phyloP scores from a whole-genome alignment of 1,140 invertebrate species.

The Bombus pascuorum region DNA sequence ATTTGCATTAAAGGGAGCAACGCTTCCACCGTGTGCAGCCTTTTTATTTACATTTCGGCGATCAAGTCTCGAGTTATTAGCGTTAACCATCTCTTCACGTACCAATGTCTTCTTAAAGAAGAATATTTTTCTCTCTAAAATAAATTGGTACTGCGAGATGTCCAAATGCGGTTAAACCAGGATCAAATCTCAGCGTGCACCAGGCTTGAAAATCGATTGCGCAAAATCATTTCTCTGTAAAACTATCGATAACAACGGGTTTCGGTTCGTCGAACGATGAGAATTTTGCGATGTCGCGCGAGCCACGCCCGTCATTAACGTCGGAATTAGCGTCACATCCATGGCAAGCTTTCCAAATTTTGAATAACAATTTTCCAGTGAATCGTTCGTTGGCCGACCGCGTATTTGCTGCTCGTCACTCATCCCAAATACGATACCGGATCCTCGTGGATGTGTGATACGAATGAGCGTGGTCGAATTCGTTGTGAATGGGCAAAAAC shows the following conservation, averaged over 20 bases:
- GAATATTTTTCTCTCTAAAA: not conserved
- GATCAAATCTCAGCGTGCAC: not conserved
- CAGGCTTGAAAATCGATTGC: not conserved
- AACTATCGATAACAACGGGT: not conserved
- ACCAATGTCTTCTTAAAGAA: not conserved
- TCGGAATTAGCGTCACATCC: not conserved
- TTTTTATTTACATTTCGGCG: constrained; percentile 14
- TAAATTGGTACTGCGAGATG: not conserved
- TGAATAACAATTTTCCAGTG: constrained; percentile 14
- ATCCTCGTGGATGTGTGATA: constrained; percentile 31
- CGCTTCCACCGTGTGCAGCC: not conserved
- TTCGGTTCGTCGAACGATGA: not conserved
- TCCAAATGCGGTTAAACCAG: too few relatives aligned
- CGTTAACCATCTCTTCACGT: not conserved
- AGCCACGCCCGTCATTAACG: not conserved
- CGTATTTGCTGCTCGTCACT: not conserved
- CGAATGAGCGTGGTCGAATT: constrained; percentile 34
- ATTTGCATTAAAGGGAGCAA: not conserved
- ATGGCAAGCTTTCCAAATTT: not conserved
- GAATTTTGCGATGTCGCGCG: not conserved
- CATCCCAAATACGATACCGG: constrained; percentile 8
- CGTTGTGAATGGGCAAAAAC: constrained; percentile 57
- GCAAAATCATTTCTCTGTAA: not conserved
- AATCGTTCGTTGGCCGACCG: constrained; percentile 1
- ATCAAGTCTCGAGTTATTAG: constrained; percentile 3